Percentiles rank a stretch among this genome's conserved stretches.
These are phyloP conservation scores for Uria aalge DNA, from an alignment of 2,113 vertebrate species.

Conservation along the genomic window DNA sequence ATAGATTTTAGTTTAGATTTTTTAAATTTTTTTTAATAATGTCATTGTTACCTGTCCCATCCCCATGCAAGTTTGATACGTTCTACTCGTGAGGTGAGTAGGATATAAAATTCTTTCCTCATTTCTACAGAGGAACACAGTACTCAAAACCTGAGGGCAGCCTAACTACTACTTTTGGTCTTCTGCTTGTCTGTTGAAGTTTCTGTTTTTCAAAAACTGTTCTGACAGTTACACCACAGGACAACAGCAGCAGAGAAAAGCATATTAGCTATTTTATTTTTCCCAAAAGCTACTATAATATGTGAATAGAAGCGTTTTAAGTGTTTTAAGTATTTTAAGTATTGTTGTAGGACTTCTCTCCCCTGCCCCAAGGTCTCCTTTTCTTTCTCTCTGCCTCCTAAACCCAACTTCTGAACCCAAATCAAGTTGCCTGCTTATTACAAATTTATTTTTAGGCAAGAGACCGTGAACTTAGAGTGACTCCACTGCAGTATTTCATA, in stretches of 20 bases:
- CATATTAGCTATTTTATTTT: not conserved
- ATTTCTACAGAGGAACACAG: not conserved
- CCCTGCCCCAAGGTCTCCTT: not conserved
- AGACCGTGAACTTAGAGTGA: not conserved
- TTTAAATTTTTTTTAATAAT: not conserved
- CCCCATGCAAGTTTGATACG: not conserved
- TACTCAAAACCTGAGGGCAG: not conserved
- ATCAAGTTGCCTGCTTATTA: not conserved
- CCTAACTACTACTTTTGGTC: not conserved
- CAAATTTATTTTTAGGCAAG: not conserved
- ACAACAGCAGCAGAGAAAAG: not conserved
- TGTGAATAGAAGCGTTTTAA: not conserved
- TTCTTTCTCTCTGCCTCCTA: not conserved
- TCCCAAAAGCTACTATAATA: not conserved
- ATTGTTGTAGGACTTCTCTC: not conserved
- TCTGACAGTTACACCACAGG: rapidly evolving
- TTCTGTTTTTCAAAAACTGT: not conserved
- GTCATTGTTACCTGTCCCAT: not conserved
- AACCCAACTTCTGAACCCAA: not conserved
- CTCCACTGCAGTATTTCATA: not conserved
- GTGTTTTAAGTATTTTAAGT: not conserved
- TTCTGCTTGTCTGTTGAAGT: not conserved
- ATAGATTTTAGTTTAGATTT: not conserved
- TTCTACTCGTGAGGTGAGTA: not conserved
- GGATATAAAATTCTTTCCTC: not conserved